phyloP scores from a whole-genome alignment of 2,113 vertebrate species.

The Amphiprion ocellaris region DNA sequence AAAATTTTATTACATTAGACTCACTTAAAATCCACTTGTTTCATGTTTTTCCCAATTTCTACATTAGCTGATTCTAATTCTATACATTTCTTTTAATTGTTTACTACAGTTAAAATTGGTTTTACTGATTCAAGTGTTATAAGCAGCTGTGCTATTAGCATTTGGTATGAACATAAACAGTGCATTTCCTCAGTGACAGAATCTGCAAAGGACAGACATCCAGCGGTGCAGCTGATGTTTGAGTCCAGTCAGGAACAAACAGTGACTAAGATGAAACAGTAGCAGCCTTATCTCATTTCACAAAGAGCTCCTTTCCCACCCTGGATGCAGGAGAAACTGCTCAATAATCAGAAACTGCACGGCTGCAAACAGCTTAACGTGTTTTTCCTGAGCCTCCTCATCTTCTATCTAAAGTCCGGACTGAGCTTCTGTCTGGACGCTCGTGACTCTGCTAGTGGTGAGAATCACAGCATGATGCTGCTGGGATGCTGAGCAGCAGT shows the following conservation, averaged over 20 bases:
- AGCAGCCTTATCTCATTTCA: slow-evolving; percentile 50
- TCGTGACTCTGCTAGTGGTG: background rate
- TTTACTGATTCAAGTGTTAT: background rate
- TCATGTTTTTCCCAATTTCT: too few species aligned
- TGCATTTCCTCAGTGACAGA: background rate
- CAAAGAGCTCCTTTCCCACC: slow-evolving; percentile 20
- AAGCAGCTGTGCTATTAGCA: background rate
- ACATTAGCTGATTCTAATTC: too few species aligned
- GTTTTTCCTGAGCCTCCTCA: slow-evolving; percentile 8
- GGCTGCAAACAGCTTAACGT: background rate
- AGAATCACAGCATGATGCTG: background rate
- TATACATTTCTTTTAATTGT: too few species aligned
- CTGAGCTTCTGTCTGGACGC: background rate
- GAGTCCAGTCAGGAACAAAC: slow-evolving; percentile 27
- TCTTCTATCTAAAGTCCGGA: slow-evolving; percentile 13
- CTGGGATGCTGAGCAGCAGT: background rate
- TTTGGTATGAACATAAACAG: too few species aligned
- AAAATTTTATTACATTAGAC: too few species aligned
- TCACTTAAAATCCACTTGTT: too few species aligned
- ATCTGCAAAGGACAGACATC: slow-evolving; percentile 9
- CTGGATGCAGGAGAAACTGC: slow-evolving; percentile 17
- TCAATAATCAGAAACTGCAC: slow-evolving; percentile 38
- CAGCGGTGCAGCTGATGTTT: background rate
- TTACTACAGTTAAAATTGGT: background rate
- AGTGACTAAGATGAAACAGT: slow-evolving; percentile 54